Base-by-base conservation (phyloP, 2,113 vertebrate genomes). In the Callospermophilus lateralis region DNA sequence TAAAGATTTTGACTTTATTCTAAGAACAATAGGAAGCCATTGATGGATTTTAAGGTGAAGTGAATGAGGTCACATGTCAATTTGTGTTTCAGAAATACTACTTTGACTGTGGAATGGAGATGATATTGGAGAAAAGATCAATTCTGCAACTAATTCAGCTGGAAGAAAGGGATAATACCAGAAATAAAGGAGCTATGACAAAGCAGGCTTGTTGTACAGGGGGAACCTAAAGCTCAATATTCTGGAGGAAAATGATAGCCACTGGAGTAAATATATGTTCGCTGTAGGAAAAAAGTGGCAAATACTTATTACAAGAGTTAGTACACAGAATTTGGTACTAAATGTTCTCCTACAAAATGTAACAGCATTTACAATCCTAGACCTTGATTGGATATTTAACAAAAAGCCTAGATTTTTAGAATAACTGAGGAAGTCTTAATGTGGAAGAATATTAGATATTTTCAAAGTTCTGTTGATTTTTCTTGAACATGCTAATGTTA, bases 121-220 rank as follows among this genome's bases (percentile, higher is more conserved):
- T 74, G 78, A 79, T 89, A 94, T 22, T 93, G 61, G 85, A 96
- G 73, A 94, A 96, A 94, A 95, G 89, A 97, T 95, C 85, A 84
- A 89, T 96, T 96, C 85, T 88, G 81, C 6, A 96, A 90, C 81
- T 95, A 94, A 94, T 96, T 95, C 16, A 20, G 48, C 68, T 79
- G 74, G 68, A 53, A 93, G 90, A 92, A 94, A 39, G 74, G 24
- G 28, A 89, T 32, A 84, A 76, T 53, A 95, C 39, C 39, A 96
- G 73, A 96, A 95, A 91, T 17, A 84, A 79, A 81, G 77, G 93
- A 90, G 53, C 30, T 22, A 19, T 90, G 45, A 90, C 48, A 96
- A 96, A 90, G 79, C 30, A 84, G 32, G 39, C 20, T 83, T 93
- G 16, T 30, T 87, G 39, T 63, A 77, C 65, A 89, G 13, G 4